Percentiles rank a stretch among this genome's conserved stretches.
phyloP scores from a whole-genome alignment of 2,797 vertebrate species.

The Diglossa cyanea region DNA sequence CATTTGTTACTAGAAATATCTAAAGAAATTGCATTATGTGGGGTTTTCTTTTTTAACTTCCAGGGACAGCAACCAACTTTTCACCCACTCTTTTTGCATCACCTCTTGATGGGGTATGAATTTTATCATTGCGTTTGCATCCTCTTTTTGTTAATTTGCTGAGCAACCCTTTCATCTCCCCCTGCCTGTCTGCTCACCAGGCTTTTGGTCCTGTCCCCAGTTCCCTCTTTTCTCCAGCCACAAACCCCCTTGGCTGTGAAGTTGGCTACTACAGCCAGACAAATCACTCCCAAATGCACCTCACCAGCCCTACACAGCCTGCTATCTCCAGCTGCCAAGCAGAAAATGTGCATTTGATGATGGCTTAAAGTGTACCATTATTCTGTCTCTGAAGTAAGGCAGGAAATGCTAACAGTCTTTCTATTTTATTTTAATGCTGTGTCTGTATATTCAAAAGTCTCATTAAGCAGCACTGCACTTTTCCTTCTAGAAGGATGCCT shows the following conservation, averaged over 20 bases:
- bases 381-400: not conserved
- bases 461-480: not conserved
- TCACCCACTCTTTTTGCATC: not conserved
- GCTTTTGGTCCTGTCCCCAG: not conserved
- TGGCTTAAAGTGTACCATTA: not conserved
- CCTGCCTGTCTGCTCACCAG: fast-evolving
- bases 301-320: not conserved
- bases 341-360: conserved; percentile 2
- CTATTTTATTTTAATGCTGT: conserved; percentile 17
- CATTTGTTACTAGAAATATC: not conserved
- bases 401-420: not conserved
- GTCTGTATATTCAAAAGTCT: conserved; percentile 23
- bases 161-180: not conserved
- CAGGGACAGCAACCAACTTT: not conserved
- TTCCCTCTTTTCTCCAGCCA: not conserved
- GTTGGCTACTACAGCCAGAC: not conserved
- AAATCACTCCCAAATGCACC: not conserved
- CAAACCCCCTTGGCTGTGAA: not conserved
- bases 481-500: not conserved
- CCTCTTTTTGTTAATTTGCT: not conserved
- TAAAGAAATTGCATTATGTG: not conserved
- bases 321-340: conserved; percentile 7
- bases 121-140: not conserved
- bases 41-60: not conserved
- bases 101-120: not conserved